Evolutionary conservation across 2,797 vertebrate species (phyloP).

Genomic region (Enteromius anoplus): DNA sequence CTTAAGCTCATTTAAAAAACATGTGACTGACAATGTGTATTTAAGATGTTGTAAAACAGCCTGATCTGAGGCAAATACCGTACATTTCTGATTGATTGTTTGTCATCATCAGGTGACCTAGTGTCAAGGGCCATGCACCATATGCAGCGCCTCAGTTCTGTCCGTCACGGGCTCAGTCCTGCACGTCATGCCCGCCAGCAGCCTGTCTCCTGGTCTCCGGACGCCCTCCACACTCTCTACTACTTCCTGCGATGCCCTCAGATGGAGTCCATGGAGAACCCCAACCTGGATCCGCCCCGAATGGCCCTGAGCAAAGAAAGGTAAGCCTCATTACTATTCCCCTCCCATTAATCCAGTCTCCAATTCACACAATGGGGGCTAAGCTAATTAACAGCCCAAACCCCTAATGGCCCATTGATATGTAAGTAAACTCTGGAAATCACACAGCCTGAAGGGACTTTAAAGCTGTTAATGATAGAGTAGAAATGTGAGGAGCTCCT

Average conservation of each 20-base stretch:
- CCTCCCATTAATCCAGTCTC: constrained; percentile 24
- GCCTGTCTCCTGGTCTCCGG: constrained; percentile 94
- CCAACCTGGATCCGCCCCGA: constrained; percentile 95
- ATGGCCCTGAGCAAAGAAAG: constrained; percentile 96
- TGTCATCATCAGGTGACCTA: constrained; percentile 84
- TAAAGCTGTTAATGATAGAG: constrained; percentile 52
- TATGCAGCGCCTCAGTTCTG: constrained; percentile 90
- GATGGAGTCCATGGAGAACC: constrained; percentile 99
- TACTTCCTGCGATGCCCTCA: constrained; percentile 98
- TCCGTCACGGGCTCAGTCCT: constrained; percentile 87
- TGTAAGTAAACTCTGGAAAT: constrained; percentile 46
- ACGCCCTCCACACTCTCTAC: constrained; percentile 97
- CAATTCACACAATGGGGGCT: constrained; percentile 38
- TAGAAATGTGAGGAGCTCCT: constrained; percentile 34
- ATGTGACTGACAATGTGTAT: not conserved
- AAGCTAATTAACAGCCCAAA: constrained; percentile 54
- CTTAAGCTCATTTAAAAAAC: not conserved
- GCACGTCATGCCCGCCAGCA: constrained; percentile 89
- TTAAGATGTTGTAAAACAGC: not conserved
- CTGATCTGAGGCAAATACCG: not conserved
- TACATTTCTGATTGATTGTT: not conserved
- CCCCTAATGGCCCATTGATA: constrained; percentile 47
- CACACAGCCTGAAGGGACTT: constrained; percentile 45
- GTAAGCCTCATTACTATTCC: constrained; percentile 63
- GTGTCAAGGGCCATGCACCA: constrained; percentile 98